A percentile compares a stretch with the other conserved stretches of the same genome.
Evolutionary conservation across 2,888 invertebrate species (phyloP).

Genomic region (Hypsopygia costalis): DNA sequence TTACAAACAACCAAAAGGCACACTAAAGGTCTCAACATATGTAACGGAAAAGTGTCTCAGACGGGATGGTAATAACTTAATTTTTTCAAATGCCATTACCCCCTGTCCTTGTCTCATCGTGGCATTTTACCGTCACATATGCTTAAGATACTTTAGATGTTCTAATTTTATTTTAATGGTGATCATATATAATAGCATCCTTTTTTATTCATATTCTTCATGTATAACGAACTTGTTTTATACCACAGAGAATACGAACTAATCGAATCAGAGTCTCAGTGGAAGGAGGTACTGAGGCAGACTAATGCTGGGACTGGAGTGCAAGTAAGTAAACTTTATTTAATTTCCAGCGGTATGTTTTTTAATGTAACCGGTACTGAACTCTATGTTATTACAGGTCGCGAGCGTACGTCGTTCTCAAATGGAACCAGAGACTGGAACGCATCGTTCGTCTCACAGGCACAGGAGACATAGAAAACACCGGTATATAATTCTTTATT

Average conservation of each 20-base stretch:
- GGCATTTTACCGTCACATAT: too few relatives aligned
- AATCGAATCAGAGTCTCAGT: conserved; percentile 93
- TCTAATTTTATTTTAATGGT: too few relatives aligned
- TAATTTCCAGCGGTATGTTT: conserved; percentile 9
- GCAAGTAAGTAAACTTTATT: conserved; percentile 47
- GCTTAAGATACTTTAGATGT: too few relatives aligned
- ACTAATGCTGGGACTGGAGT: conserved; percentile 78
- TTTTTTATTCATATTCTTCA: too few relatives aligned
- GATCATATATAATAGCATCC: too few relatives aligned
- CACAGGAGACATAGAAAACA: conserved; percentile 81
- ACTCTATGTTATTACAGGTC: conserved; percentile 68
- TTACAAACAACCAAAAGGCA: too few relatives aligned
- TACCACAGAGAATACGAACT: conserved; percentile 83
- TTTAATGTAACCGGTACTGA: not conserved
- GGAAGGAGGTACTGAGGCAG: conserved; percentile 92
- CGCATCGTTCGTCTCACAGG: conserved; percentile 81
- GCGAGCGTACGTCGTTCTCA: conserved; percentile 84
- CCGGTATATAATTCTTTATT: conserved; percentile 52
- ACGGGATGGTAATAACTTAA: too few relatives aligned
- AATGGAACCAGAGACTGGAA: conserved; percentile 68
- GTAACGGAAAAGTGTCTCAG: too few relatives aligned
- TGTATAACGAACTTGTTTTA: not conserved
- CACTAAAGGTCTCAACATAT: too few relatives aligned
- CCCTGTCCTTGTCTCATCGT: too few relatives aligned
- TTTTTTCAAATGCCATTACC: too few relatives aligned